Evolutionary conservation across 2,797 vertebrate species (phyloP), one percentile per base, ranked within the genome.

Genomic region (Glossophaga mutica): DNA sequence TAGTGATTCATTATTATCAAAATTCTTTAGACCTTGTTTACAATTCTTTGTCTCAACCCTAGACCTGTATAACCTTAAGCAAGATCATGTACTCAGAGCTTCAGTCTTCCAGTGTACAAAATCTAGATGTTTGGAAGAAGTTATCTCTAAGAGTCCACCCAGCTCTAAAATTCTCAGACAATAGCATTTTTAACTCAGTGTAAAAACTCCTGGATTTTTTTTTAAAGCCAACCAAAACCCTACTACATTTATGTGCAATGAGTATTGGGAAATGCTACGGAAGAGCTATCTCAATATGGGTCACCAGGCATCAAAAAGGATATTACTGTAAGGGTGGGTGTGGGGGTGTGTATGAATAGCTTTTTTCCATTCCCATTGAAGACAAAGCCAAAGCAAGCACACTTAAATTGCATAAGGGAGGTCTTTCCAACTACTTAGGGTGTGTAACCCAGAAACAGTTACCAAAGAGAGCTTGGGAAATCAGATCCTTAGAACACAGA

Each of bases 381-480:
- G 68, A 57, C 44, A 94, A 74, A 96, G 70, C 48, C 77, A 89
- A 82, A 93, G 71, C 6, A 76, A 91, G 83, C 10, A n/a, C 32
- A 90, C 82, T 92, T 70, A 26, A 50, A 57, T 78, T 82, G 68
- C 44, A 4, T 39, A 94, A 91, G 39, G 44, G 42, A 90, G 70
- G 9, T 70, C 88, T 96, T 93, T 89, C 85, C 32, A 87, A 59
- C n/a, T n/a, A 86, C 37, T 34, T 76, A 21, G 70, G 26, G n/a
- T 59, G 21, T 62, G 26, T 52, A 94, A 94, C 79, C 26, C 44
- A 81, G 70, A 90, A 94, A 91, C 4, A 42, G 74, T 81, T 93
- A 65, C 71, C 83, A 67, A 93, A 91, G 92, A 88, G 32, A 81
- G 14, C 86, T 92, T 90, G 26, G 50, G 86, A 92, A 94, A 96